Percentiles rank a stretch among this genome's conserved stretches.
Evolutionary conservation across 2,888 invertebrate genomes (phyloP).

Genomic region (Aelia acuminata): DNA sequence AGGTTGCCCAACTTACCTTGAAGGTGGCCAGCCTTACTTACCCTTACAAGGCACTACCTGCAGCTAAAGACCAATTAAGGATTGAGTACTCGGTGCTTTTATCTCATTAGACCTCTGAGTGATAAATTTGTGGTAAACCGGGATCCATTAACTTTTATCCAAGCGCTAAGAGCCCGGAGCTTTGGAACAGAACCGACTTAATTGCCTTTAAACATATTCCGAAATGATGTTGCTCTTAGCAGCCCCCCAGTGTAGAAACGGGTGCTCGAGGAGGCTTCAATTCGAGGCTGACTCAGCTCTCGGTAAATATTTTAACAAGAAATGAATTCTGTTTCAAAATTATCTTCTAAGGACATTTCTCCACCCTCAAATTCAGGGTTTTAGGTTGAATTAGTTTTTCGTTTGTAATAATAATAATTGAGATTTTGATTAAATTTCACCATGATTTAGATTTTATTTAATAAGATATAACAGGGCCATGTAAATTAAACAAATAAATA

Average conservation of each 20-base stretch:
- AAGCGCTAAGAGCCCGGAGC: background rate
- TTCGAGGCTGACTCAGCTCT: background rate
- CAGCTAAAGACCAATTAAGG: background rate
- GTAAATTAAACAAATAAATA: too few relatives aligned
- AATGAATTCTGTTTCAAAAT: background rate
- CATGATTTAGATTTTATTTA: too few relatives aligned
- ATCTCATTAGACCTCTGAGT: background rate
- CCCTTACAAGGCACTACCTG: background rate
- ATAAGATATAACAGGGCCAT: too few relatives aligned
- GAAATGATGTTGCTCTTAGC: background rate
- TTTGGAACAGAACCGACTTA: background rate
- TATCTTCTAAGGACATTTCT: background rate
- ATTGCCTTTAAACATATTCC: background rate
- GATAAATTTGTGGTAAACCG: slow-evolving; percentile 15
- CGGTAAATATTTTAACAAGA: slow-evolving; percentile 13
- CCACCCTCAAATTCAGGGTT: background rate
- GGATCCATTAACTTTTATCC: slow-evolving; percentile 18
- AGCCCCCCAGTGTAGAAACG: background rate
- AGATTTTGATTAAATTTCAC: background rate
- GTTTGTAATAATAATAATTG: background rate
- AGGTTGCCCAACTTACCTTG: background rate
- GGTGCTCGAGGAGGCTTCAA: background rate
- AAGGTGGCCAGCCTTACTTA: background rate
- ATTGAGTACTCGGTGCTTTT: background rate
- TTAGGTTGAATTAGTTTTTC: background rate